Conservation (phyloP, 2,113 vertebrate genomes). For the Macrotis lagotis region DNA sequence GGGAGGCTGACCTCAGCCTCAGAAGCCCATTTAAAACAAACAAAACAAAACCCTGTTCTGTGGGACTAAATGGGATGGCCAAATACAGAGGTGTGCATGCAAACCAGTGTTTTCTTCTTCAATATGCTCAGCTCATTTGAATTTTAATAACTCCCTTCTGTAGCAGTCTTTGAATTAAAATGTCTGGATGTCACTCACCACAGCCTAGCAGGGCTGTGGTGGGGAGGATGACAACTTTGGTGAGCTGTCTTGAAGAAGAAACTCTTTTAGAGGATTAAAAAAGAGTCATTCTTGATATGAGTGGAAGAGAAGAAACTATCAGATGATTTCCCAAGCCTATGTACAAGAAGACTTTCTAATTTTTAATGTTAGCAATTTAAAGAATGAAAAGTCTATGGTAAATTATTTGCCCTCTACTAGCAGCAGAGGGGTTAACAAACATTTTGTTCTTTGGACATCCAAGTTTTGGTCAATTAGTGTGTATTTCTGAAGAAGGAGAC, state of each 20-base stretch:
- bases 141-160: conserved; percentile 80
- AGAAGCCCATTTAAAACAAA: conserved; percentile 78
- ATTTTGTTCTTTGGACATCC: conserved; percentile 36
- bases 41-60: conserved; percentile 76
- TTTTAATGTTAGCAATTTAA: conserved; percentile 39
- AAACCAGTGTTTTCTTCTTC: conserved; percentile 77
- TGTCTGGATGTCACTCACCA: conserved; percentile 76
- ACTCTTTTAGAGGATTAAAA: conserved; percentile 64
- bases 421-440: conserved; percentile 6
- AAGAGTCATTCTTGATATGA: conserved; percentile 16
- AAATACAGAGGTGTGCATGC: conserved; percentile 77
- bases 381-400: background rate
- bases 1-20: conserved; percentile 79
- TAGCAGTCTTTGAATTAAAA: conserved; percentile 77
- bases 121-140: conserved; percentile 77
- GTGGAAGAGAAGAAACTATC: conserved; percentile 12
- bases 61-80: conserved; percentile 73
- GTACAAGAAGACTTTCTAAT: background rate
- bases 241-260: conserved; percentile 68
- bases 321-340: background rate
- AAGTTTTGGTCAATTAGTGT: conserved; percentile 4
- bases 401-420: background rate
- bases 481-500: background rate
- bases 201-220: conserved; percentile 58
- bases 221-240: conserved; percentile 72